Conservation (phyloP, 2,888 invertebrate genomes). For the Dione vanillae region DNA sequence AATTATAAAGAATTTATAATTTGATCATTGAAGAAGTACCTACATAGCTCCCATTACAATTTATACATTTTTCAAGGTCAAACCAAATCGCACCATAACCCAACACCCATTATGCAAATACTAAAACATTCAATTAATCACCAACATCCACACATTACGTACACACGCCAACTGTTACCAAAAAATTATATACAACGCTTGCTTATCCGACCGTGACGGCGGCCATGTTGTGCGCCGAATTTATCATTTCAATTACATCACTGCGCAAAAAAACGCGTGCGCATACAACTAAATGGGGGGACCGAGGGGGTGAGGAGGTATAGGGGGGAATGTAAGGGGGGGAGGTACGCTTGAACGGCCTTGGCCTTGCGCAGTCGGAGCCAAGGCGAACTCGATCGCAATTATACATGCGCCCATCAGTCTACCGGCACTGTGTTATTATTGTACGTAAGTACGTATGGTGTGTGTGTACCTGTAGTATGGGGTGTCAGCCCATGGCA, state of each 20-base stretch:
- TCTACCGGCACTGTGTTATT: constrained; percentile 66
- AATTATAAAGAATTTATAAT: too few relatives aligned
- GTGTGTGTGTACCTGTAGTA: neutral
- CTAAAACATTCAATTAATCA: constrained; percentile 17
- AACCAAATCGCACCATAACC: neutral
- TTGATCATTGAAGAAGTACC: too few relatives aligned
- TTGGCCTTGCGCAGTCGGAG: constrained; percentile 81
- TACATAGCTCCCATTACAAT: neutral
- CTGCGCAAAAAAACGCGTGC: constrained; percentile 77
- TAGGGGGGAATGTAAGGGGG: constrained; percentile 47
- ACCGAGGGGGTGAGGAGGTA: constrained; percentile 41
- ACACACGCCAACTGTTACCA: neutral
- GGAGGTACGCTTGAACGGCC: constrained; percentile 63
- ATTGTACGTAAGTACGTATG: constrained; percentile 41
- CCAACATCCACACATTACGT: neutral
- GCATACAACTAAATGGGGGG: constrained; percentile 53
- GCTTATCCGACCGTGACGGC: constrained; percentile 54
- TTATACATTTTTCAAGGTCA: constrained; percentile 9
- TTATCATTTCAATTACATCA: constrained; percentile 75
- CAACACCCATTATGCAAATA: constrained; percentile 15
- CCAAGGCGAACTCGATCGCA: constrained; percentile 78
- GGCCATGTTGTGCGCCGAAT: constrained; percentile 79
- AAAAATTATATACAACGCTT: constrained; percentile 40
- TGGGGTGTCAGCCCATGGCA: neutral
- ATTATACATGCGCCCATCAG: constrained; percentile 80